Conservation (phyloP, 2,113 vertebrate species). For the Xiphias gladius region DNA sequence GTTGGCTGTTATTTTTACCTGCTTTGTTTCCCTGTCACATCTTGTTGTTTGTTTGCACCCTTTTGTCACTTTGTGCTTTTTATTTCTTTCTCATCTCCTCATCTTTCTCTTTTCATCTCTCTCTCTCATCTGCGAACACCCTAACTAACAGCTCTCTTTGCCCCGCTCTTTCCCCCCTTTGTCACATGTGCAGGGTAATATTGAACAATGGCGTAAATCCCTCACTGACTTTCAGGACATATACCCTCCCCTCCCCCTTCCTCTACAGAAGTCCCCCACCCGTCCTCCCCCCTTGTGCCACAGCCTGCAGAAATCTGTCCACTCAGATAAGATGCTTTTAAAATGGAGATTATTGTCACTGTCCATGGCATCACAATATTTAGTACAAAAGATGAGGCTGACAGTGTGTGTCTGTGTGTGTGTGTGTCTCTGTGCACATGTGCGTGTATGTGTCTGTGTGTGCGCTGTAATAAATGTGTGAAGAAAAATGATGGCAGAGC, state of each 20-base stretch:
- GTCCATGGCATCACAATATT: slow-evolving; percentile 70
- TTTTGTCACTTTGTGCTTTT: slow-evolving; percentile 38
- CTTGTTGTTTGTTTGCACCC: slow-evolving; percentile 55
- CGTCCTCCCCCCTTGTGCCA: slow-evolving; percentile 57
- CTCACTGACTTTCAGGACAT: slow-evolving; percentile 63
- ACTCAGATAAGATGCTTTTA: slow-evolving; percentile 83
- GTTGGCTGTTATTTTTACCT: slow-evolving; percentile 37
- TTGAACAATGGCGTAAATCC: slow-evolving; percentile 66
- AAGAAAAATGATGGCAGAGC: slow-evolving; percentile 31
- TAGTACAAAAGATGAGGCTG: slow-evolving; percentile 64
- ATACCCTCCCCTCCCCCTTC: slow-evolving; percentile 63
- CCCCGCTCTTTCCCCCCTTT: slow-evolving; percentile 18
- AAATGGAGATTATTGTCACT: slow-evolving; percentile 79
- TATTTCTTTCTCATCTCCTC: slow-evolving; percentile 19
- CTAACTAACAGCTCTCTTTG: slow-evolving; percentile 24
- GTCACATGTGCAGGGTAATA: slow-evolving; percentile 57
- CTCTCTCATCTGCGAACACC: slow-evolving; percentile 15
- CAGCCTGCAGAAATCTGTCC: slow-evolving; percentile 81
- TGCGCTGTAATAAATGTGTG: slow-evolving; percentile 34
- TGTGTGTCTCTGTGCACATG: slow-evolving; percentile 8
- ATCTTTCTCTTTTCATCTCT: slow-evolving; percentile 35
- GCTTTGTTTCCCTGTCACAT: slow-evolving; percentile 55
- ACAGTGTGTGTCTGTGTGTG: slow-evolving; percentile 3
- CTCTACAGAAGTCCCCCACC: slow-evolving; percentile 46
- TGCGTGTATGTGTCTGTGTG: neutral